Base-by-base conservation (phyloP, 2,888 invertebrate genomes). In the Acrobasis repandana region DNA sequence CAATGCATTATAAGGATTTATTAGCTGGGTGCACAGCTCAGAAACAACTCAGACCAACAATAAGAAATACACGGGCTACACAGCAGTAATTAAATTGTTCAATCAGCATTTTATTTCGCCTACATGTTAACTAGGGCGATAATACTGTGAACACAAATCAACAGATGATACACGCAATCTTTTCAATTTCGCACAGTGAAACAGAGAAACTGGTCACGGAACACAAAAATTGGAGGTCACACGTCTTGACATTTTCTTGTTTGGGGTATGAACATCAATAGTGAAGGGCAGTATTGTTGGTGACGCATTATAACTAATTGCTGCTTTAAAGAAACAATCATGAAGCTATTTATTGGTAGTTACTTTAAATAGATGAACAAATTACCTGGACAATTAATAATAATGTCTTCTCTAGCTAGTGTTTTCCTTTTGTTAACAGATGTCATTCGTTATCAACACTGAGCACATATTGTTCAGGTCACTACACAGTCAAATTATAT, bases 391-490 rank as follows among this genome's bases (percentile, higher is more conserved):
- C 56, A 64, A 61, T 43, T 54, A 68, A 57, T 70, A 69, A 60
- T 69, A 71, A 71, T 70, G 73, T 76, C 70, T 73, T 63, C 73
- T 63, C 72, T 67, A 67, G 71, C 71, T 80, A 79, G 80, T 83
- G 86, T 86, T 88, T 86, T 86, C 83, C 80, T 87, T 86, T 85
- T 86, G 86, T 83, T 88, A 85, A 71, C 83, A 88, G 85, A 88
- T 87, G 88, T 88, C 90, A 90, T 87, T 83, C 85, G 89, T 86
- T 88, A 86, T 88, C 85, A 90, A 87, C 88, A 85, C 83, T 83
- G 80, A 82, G 81, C 86, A 88, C 90, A 90, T 89, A 88, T 84
- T 89, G 88, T 86, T 70, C 67, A 64, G 70, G 71, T 69, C 72
- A 78, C 75, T 66, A 84, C 79, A 85, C 85, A 77, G 76, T n/a